phyloP scores from a whole-genome alignment of 1,140 invertebrate genomes.

The Hypothenemus hampei region DNA sequence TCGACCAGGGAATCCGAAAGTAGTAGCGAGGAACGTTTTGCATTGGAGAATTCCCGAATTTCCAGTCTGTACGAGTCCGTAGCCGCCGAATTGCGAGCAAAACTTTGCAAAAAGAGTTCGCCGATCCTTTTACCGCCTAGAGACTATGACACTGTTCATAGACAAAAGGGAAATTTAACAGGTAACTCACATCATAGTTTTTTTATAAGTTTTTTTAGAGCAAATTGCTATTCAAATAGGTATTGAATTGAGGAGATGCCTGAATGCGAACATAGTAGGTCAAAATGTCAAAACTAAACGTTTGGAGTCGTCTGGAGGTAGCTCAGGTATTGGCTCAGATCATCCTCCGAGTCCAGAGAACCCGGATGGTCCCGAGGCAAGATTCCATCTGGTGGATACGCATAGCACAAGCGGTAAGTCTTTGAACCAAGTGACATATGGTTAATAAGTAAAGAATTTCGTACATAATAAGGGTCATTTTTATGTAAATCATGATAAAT shows the following conservation, averaged over 20 bases:
- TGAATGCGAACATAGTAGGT: conserved; percentile 68
- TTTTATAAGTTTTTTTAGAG: background rate
- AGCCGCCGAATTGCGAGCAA: conserved; percentile 83
- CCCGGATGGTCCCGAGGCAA: conserved; percentile 45
- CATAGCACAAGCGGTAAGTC: conserved; percentile 54
- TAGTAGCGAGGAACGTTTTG: conserved; percentile 56
- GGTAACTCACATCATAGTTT: conserved; percentile 40
- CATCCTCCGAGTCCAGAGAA: conserved; percentile 74
- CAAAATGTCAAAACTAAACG: conserved; percentile 49
- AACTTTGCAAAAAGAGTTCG: conserved; percentile 68
- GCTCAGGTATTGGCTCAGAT: conserved; percentile 81
- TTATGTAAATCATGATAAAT: background rate
- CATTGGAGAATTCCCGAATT: conserved; percentile 48
- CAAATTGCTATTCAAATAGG: conserved; percentile 48
- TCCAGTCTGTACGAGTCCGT: conserved; percentile 82
- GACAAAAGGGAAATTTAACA: conserved; percentile 76
- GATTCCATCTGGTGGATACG: conserved; percentile 42
- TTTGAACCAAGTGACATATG: background rate
- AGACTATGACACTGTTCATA: conserved; percentile 87
- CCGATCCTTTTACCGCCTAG: conserved; percentile 84
- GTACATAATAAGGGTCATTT: background rate
- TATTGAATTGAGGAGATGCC: conserved; percentile 68
- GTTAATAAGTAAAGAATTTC: background rate
- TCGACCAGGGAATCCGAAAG: conserved; percentile 72
- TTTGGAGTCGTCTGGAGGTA: conserved; percentile 53